phyloP scores from a whole-genome alignment of 30 jellyfish, hydroid and myxozoan species.

The Nemopilema nomurai region DNA sequence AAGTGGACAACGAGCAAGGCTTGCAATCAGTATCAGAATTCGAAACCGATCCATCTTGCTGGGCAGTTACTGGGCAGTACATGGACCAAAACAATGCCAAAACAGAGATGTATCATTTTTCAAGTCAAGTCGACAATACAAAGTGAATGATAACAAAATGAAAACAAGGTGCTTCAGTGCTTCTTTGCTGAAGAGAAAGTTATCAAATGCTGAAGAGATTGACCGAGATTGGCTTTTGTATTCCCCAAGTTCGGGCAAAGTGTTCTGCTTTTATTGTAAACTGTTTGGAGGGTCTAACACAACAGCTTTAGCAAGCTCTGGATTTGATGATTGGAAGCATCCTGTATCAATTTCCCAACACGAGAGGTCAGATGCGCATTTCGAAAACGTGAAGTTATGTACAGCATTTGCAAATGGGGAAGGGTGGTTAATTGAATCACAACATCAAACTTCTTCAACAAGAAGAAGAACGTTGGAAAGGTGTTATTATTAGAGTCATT shows the following conservation, averaged over 20 bases:
- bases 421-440: conserved; percentile 46
- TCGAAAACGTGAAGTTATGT: conserved; percentile 27
- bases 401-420: conserved; percentile 36
- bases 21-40: not conserved
- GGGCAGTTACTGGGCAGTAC: not conserved
- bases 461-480: conserved; percentile 47
- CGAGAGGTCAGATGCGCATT: conserved; percentile 47
- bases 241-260: conserved; percentile 19
- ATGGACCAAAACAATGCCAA: conserved; percentile 23
- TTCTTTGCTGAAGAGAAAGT: not conserved
- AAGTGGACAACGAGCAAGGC: not conserved
- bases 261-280: conserved; percentile 36
- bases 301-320: conserved; percentile 3
- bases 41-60: not conserved
- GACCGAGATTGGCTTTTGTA: conserved; percentile 33
- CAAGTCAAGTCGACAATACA: not conserved
- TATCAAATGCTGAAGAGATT: conserved; percentile 15
- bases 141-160: conserved; percentile 2
- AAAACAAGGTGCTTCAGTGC: conserved; percentile 8
- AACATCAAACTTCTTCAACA: conserved; percentile 30
- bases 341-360: conserved; percentile 37
- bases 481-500: conserved; percentile 41
- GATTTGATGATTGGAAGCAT: conserved; percentile 61
- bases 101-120: not conserved
- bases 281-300: conserved; percentile 11